Percentiles rank a stretch among this genome's conserved stretches.
Evolutionary conservation across 2,797 vertebrate species (phyloP).

Genomic region (Eulemur albifrons): DNA sequence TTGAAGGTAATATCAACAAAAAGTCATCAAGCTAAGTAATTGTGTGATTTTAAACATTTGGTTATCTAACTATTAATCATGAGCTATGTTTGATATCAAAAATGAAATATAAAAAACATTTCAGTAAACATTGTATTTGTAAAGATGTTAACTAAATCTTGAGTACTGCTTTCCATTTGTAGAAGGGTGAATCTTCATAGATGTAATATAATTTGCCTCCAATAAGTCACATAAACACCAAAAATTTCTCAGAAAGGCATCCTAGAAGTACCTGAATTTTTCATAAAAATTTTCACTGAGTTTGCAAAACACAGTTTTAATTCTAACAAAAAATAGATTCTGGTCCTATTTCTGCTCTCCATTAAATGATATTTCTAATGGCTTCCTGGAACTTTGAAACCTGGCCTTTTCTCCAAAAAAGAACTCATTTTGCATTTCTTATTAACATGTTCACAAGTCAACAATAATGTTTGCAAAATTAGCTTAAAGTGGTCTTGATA

Average conservation of each 20-base stretch:
- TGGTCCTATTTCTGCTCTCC: background rate
- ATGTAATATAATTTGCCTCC: background rate
- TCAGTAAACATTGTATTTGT: background rate
- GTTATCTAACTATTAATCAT: background rate
- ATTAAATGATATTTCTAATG: background rate
- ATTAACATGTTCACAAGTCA: background rate
- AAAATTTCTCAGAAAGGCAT: background rate
- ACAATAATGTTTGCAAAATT: conserved; percentile 20
- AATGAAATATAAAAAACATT: background rate
- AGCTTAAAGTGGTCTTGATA: background rate
- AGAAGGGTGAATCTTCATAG: background rate
- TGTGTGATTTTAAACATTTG: conserved; percentile 36
- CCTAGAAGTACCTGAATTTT: background rate
- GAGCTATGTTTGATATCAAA: conserved; percentile 33
- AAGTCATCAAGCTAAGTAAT: conserved; percentile 37
- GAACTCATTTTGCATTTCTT: background rate
- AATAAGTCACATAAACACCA: background rate
- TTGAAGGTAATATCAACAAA: background rate
- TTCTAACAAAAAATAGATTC: background rate
- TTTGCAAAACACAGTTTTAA: background rate
- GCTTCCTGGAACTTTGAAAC: background rate
- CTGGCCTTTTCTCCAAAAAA: background rate
- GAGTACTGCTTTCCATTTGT: background rate
- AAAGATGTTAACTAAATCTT: background rate
- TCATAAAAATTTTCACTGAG: background rate